A percentile compares a stretch with the other conserved stretches of the same genome.
Evolutionary conservation across 2,888 invertebrate genomes (phyloP).

Genomic region (Acanthoscelides obtectus): DNA sequence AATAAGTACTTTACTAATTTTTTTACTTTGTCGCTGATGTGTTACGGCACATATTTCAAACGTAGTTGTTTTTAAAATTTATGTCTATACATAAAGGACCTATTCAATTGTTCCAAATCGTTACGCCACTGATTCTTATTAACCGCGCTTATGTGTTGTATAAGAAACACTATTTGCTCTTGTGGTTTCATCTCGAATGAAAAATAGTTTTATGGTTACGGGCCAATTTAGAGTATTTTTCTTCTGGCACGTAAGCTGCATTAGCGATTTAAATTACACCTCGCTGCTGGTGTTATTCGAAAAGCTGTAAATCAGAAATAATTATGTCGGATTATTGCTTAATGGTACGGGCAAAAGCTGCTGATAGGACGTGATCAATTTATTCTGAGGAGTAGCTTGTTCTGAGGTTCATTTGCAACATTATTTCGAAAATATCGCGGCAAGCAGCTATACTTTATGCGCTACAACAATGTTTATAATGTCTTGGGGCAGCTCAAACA

Average conservation of each 20-base stretch:
- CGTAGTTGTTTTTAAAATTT: no score
- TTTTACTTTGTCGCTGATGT: no score
- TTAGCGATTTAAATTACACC: slow-evolving; percentile 18
- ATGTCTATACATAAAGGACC: no score
- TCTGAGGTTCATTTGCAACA: not conserved
- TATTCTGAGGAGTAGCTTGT: not conserved
- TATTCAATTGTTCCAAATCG: no score
- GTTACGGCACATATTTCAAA: no score
- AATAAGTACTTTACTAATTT: no score
- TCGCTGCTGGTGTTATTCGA: slow-evolving; percentile 12
- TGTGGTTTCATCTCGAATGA: not conserved
- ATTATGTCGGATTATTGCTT: slow-evolving; percentile 13
- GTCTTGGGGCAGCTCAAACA: no score
- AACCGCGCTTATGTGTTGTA: not conserved
- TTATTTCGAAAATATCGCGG: not conserved
- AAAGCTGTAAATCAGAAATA: slow-evolving; percentile 15
- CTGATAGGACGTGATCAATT: slow-evolving; percentile 18
- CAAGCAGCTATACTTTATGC: not conserved
- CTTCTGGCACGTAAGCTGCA: slow-evolving; percentile 4
- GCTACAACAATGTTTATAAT: no score
- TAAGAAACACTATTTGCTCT: not conserved
- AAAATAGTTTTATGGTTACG: not conserved
- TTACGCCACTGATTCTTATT: not conserved
- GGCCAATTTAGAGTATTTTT: not conserved
- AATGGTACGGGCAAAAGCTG: slow-evolving; percentile 17